Percentiles rank a stretch among this genome's conserved stretches.
These are phyloP conservation scores for Ochropleura plecta DNA, from an alignment of 2,888 invertebrate genomes.

Conservation along the genomic window DNA sequence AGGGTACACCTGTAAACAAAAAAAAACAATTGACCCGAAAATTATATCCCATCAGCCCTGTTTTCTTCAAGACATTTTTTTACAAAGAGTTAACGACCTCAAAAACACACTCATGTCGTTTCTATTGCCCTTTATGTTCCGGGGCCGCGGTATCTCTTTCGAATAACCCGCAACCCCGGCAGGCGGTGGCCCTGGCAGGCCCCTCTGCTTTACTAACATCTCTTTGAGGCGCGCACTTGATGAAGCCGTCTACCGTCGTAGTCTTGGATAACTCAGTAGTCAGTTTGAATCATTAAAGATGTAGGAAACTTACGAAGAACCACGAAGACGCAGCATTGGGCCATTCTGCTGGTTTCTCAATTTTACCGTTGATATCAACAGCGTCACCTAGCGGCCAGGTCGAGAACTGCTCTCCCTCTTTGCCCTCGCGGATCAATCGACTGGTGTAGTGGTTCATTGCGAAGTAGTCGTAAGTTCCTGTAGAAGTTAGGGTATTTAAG, in stretches of 20 bases:
- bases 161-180: too few relatives aligned
- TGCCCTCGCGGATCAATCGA: slow-evolving; percentile 44
- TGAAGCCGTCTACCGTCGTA: too few relatives aligned
- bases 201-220: too few relatives aligned
- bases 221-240: too few relatives aligned
- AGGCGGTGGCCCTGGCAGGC: too few relatives aligned
- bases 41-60: not conserved
- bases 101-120: too few relatives aligned
- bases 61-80: too few relatives aligned
- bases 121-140: too few relatives aligned
- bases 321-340: slow-evolving; percentile 22
- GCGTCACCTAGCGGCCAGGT: slow-evolving; percentile 40
- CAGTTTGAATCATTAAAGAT: too few relatives aligned
- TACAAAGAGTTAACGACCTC: not conserved
- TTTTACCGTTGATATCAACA: slow-evolving; percentile 31
- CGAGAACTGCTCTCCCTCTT: slow-evolving; percentile 46
- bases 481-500: not conserved
- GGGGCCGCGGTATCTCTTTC: too few relatives aligned
- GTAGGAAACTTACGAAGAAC: slow-evolving; percentile 40
- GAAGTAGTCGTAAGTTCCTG: slow-evolving; percentile 87
- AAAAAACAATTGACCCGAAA: not conserved
- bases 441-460: slow-evolving; percentile 88
- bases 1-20: slow-evolving; percentile 62
- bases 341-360: slow-evolving; percentile 29
- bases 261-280: too few relatives aligned